Base-by-base conservation (phyloP, 2,797 vertebrate species). In the Threskiornis aethiopicus region DNA sequence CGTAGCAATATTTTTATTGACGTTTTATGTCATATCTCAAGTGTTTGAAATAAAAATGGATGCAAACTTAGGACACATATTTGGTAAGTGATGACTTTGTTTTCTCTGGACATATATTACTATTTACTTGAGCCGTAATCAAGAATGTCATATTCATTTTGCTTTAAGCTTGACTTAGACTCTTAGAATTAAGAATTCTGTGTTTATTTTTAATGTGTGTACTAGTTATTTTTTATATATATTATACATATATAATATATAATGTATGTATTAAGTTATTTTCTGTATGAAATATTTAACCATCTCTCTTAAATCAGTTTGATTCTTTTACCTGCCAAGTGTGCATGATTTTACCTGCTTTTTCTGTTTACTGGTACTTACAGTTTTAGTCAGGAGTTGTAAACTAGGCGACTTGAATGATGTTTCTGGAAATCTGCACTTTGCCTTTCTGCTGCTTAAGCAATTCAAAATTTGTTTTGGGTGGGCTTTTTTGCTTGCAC, bases 41-140 rank as follows among this genome's bases (percentile, higher is more conserved):
- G 98, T 99, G 85, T 98, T 99, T 69, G 99, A 99, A 95, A 99
- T 99, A 42, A 99, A 99, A 97, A 97, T 98, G 97, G 99, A 99
- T 90, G 98, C 99, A 62, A 99, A 98, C 72, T 96, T 99, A 83
- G 96, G 98, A 81, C 98, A 95, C 73, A 88, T 99, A 33, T 98
- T 99, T 87, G 98, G 99, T 99, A 98, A 99, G 99, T 98, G 94
- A 52, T 65, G 13, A 72, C 47, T 81, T 76, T 79, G 3, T 83
- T 94, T 81, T 82, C 25, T 67, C 26, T 44, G 25, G 29, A n/a
- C 42, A 83, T 67, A 17, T 82, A 6, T 80, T 91, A 87, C 33
- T 92, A 84, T 83, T 90, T 70, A 51, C 58, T 69, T 82, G 72
- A 71, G 28, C 26, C 16, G 6, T 80, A 92, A 28, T 80, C 25